phyloP scores from a whole-genome alignment of 1,140 invertebrate species.

The Micrasema longulum region DNA sequence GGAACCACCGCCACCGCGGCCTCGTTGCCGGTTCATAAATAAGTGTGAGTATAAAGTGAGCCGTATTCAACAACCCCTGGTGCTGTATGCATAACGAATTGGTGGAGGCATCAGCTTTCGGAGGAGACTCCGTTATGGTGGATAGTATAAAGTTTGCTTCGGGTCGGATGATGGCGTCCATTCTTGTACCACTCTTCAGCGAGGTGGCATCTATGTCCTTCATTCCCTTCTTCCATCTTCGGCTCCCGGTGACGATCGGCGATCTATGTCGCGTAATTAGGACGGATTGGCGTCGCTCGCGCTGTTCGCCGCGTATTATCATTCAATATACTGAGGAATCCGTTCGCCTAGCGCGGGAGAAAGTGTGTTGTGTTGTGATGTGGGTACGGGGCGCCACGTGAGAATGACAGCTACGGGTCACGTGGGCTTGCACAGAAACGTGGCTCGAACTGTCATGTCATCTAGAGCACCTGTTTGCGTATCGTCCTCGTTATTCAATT shows the following conservation, averaged over 20 bases:
- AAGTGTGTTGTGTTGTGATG: slow-evolving; percentile 36
- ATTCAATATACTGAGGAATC: too few relatives aligned
- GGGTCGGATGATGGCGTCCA: slow-evolving; percentile 51
- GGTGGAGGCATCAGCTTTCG: slow-evolving; percentile 65
- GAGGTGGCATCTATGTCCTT: slow-evolving; percentile 47
- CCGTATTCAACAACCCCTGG: slow-evolving; percentile 71
- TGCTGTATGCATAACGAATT: slow-evolving; percentile 72
- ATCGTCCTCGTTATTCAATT: too few relatives aligned
- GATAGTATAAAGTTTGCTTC: slow-evolving; percentile 69
- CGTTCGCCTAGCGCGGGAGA: slow-evolving; percentile 15
- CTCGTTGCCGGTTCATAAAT: slow-evolving; percentile 71
- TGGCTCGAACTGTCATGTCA: not conserved
- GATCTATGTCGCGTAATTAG: too few relatives aligned
- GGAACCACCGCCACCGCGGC: slow-evolving; percentile 68
- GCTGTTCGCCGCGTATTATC: not conserved
- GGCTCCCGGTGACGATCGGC: too few relatives aligned
- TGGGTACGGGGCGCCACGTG: slow-evolving; percentile 39
- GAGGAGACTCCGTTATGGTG: slow-evolving; percentile 61
- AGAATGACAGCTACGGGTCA: slow-evolving; percentile 36
- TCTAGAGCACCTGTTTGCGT: too few relatives aligned
- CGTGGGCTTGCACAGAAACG: slow-evolving; percentile 15
- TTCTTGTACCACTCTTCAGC: slow-evolving; percentile 51
- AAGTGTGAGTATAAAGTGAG: slow-evolving; percentile 63
- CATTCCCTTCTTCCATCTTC: not conserved
- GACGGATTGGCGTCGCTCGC: not conserved